Base-by-base conservation (phyloP, 1,140 invertebrate species). In the Heliconius congener region DNA sequence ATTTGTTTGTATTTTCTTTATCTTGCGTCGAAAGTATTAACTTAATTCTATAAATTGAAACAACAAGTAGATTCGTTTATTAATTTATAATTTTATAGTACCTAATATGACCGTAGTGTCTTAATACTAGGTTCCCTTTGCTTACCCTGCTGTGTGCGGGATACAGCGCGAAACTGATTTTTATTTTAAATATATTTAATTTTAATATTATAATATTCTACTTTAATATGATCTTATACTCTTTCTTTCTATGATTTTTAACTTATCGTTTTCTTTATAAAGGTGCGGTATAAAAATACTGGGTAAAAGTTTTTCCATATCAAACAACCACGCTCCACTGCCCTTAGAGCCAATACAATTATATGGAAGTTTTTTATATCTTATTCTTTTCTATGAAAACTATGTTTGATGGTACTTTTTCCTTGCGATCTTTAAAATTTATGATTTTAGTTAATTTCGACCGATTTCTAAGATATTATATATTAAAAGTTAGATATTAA, bases 261-360 rank as follows among this genome's bases (percentile, higher is more conserved):
- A 57, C 19, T 57, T 57, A 57, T 57, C 55, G n/a, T 66, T 66
- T 66, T 66, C 60, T 66, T 66, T 66, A 27, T 66, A 66, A 66
- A 66, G 9, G 13, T 66, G 13, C 3, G 13, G 23, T 23, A 66
- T 66, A 66, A 66, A 66, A 66, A 27, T 66, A 16, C 60, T 66
- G 23, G 60, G 60, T 66, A 27, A 66, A 66, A 66, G 27, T 66
- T 66, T 57, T 66, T 66, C 60, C 60, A 66, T 66, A 66, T 66
- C 60, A 30, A 66, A 27, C 60, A 27, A 66, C 60, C 60, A 66
- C 60, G 60, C 60, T 66, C 60, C 60, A 66, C 60, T 66, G 60
- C 9, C 60, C 60, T 30, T 66, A 27, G 30, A 30, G 19, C 60
- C 23, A 27, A 66, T 66, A 23, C 60, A 66, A 66, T 66, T 66